phyloP scores from a whole-genome alignment of 2,888 invertebrate species.

The Peribatodes rhomboidaria region DNA sequence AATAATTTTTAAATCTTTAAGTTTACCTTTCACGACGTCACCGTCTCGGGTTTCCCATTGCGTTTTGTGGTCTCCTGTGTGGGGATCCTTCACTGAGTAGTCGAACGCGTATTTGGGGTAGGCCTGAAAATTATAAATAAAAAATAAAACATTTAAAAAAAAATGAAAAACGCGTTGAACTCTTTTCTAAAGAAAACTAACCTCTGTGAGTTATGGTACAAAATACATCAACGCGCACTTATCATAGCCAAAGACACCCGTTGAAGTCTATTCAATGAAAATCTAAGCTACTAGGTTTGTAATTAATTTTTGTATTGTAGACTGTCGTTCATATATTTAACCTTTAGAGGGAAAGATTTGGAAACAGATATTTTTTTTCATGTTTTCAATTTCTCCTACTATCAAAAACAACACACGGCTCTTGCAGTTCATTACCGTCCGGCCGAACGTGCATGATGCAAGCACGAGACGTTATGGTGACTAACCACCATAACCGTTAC shows the following conservation, averaged over 20 bases:
- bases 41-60: conserved; percentile 88
- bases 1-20: neutral
- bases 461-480: conserved; percentile 57
- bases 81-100: conserved; percentile 88
- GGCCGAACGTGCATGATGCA: conserved; percentile 44
- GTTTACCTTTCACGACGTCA: conserved; percentile 85
- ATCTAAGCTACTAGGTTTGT: too few species aligned
- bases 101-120: conserved; percentile 87
- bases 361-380: too few species aligned
- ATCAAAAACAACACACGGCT: conserved; percentile 6
- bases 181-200: conserved; percentile 7
- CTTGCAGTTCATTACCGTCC: conserved; percentile 7
- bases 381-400: neutral
- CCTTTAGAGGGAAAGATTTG: too few species aligned
- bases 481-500: conserved; percentile 56
- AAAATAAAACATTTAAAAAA: neutral
- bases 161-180: conserved; percentile 10
- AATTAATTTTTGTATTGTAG: too few species aligned
- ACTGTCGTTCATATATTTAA: too few species aligned
- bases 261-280: too few species aligned
- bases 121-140: conserved; percentile 77
- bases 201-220: too few species aligned
- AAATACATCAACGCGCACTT: too few species aligned
- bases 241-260: too few species aligned
- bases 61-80: conserved; percentile 87